Evolutionary conservation across 2,888 invertebrate species (phyloP).

Genomic region (Noctua janthe): DNA sequence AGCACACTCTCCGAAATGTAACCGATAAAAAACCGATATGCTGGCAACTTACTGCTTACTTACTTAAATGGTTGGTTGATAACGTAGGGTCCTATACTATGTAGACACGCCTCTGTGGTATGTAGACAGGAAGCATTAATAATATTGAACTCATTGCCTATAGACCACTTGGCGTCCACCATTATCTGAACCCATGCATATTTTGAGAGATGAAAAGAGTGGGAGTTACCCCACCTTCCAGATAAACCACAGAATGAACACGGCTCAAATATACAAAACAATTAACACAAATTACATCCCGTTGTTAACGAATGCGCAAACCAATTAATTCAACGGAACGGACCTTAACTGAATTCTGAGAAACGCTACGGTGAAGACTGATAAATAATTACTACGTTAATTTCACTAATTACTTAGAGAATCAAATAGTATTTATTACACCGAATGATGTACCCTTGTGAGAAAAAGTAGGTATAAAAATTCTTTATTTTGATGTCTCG

Average conservation of each 20-base stretch:
- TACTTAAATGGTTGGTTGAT: no score
- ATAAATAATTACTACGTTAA: slow-evolving; percentile 25
- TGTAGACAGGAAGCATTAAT: no score
- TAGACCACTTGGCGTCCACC: not conserved
- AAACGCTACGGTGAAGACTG: slow-evolving; percentile 17
- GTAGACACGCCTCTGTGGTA: no score
- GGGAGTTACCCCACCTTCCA: not conserved
- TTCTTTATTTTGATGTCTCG: not conserved
- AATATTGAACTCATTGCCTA: not conserved
- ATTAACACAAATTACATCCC: slow-evolving; percentile 11
- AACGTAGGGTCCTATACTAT: no score
- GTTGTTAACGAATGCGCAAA: slow-evolving; percentile 18
- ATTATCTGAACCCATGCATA: no score
- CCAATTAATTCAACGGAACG: slow-evolving; percentile 26
- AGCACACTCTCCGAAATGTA: no score
- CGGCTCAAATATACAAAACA: slow-evolving; percentile 1
- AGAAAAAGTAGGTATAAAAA: not conserved
- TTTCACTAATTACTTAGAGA: slow-evolving; percentile 26
- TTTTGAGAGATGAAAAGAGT: not conserved
- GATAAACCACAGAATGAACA: not conserved
- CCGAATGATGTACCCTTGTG: not conserved
- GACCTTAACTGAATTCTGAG: slow-evolving; percentile 17
- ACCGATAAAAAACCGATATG: no score
- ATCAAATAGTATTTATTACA: slow-evolving; percentile 29
- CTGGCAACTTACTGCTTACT: no score